Conservation (phyloP, 1,140 invertebrate genomes). For the Aphelenchoides besseyi region DNA sequence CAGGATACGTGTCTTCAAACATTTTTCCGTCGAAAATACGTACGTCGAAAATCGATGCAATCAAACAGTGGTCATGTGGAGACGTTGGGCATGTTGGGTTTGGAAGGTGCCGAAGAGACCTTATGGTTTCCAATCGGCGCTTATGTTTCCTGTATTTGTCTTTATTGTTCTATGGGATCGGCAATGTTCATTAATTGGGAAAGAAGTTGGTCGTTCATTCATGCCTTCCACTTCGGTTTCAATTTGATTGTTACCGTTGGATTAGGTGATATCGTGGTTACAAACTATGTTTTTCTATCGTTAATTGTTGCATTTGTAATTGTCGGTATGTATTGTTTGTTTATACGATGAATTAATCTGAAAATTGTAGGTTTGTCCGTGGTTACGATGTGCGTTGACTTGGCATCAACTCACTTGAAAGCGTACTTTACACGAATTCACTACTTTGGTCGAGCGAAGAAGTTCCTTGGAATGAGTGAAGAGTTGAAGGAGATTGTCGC, state of each 20-base stretch:
- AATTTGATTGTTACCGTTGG: constrained; percentile 62
- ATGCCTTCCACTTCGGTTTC: constrained; percentile 62
- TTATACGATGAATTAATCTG: background rate
- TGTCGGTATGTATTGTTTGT: constrained; percentile 46
- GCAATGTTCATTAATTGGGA: constrained; percentile 59
- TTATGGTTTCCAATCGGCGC: constrained; percentile 62
- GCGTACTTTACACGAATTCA: constrained; percentile 62
- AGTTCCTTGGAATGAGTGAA: constrained; percentile 62
- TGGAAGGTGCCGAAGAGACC: constrained; percentile 57
- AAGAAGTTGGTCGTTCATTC: constrained; percentile 58
- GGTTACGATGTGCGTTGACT: constrained; percentile 62
- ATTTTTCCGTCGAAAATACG: constrained; percentile 51
- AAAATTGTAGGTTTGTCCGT: constrained; percentile 58
- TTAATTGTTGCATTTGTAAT: constrained; percentile 62
- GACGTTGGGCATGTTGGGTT: constrained; percentile 53
- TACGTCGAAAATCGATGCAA: constrained; percentile 56
- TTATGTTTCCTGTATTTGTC: constrained; percentile 60
- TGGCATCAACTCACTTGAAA: constrained; percentile 62
- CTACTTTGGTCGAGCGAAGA: constrained; percentile 60
- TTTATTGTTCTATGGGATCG: constrained; percentile 62
- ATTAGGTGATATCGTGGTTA: constrained; percentile 59
- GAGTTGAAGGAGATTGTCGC: constrained; percentile 61
- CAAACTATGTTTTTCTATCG: constrained; percentile 60
- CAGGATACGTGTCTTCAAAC: constrained; percentile 41
- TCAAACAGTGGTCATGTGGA: constrained; percentile 55